These are phyloP conservation scores for Crotalus viridis DNA, from an alignment of 2,113 vertebrate species.

Conservation along the genomic window DNA sequence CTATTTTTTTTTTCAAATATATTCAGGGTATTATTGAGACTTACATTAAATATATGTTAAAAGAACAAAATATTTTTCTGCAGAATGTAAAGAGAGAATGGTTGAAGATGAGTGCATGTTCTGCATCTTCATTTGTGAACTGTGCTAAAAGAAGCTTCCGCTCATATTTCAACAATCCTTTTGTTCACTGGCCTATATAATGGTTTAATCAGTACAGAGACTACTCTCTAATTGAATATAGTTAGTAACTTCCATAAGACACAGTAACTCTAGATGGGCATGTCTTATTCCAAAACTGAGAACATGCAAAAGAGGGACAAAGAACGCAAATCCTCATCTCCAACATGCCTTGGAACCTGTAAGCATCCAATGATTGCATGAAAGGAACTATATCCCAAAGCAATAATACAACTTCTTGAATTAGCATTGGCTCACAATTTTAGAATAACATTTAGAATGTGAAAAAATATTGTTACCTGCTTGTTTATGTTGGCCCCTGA, in stretches of 20 bases:
- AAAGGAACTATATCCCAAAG: neutral
- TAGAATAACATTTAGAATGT: neutral
- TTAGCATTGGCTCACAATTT: neutral
- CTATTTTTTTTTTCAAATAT: neutral
- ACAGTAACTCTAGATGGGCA: neutral
- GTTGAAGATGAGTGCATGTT: neutral
- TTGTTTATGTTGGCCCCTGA: slow-evolving; percentile 91
- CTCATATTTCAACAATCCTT: neutral
- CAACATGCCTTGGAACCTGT: neutral
- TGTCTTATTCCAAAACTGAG: neutral
- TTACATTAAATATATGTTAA: neutral
- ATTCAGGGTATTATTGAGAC: neutral
- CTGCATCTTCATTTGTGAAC: neutral
- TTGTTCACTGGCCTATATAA: neutral
- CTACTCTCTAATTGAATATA: neutral
- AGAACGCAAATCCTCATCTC: neutral
- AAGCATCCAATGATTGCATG: neutral
- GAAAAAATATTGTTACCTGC: slow-evolving; percentile 77
- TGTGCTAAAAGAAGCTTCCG: neutral
- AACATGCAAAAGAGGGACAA: neutral
- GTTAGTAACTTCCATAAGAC: neutral
- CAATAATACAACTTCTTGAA: neutral
- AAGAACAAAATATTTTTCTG: neutral
- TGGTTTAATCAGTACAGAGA: neutral
- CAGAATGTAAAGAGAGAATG: neutral